These are phyloP conservation scores for Pogonophryne albipinna DNA, from an alignment of 2,797 vertebrate genomes.

Conservation along the genomic window DNA sequence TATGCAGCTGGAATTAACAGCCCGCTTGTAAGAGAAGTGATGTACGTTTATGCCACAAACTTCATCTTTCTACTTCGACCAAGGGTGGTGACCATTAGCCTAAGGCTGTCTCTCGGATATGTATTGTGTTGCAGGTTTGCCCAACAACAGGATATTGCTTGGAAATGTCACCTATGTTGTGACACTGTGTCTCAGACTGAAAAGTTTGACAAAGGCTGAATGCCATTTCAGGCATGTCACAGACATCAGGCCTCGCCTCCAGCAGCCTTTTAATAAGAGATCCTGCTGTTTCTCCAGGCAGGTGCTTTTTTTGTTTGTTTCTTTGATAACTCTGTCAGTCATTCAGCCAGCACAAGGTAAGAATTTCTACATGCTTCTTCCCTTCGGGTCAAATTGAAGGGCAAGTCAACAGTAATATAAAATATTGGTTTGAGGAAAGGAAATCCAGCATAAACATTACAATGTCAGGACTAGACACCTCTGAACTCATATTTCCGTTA, in stretches of 20 bases:
- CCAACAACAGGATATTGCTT: constrained; percentile 78
- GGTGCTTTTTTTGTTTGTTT: constrained; percentile 54
- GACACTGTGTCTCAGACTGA: constrained; percentile 48
- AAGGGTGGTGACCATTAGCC: constrained; percentile 72
- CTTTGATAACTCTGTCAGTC: constrained; percentile 85
- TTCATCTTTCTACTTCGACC: constrained; percentile 11
- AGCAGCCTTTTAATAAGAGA: constrained; percentile 70
- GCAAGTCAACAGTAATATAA: constrained; percentile 22
- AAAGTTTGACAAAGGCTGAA: constrained; percentile 62
- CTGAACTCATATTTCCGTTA: not conserved
- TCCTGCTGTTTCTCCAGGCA: constrained; percentile 59
- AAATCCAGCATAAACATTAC: not conserved
- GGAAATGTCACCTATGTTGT: constrained; percentile 81
- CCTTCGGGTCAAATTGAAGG: constrained; percentile 29
- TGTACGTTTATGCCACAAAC: not conserved
- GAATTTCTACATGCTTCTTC: constrained; percentile 43
- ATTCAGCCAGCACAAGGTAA: constrained; percentile 53
- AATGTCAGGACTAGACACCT: not conserved
- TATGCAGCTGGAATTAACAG: constrained; percentile 19
- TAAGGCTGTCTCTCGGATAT: constrained; percentile 63
- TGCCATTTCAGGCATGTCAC: constrained; percentile 75
- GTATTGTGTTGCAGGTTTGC: constrained; percentile 77
- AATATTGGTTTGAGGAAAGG: constrained; percentile 1
- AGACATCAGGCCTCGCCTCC: constrained; percentile 71
- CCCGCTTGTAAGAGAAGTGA: constrained; percentile 2